These are phyloP conservation scores for Stichopus horrens DNA, from an alignment of 53 echinoderm and acorn worm genomes.

Conservation along the genomic window DNA sequence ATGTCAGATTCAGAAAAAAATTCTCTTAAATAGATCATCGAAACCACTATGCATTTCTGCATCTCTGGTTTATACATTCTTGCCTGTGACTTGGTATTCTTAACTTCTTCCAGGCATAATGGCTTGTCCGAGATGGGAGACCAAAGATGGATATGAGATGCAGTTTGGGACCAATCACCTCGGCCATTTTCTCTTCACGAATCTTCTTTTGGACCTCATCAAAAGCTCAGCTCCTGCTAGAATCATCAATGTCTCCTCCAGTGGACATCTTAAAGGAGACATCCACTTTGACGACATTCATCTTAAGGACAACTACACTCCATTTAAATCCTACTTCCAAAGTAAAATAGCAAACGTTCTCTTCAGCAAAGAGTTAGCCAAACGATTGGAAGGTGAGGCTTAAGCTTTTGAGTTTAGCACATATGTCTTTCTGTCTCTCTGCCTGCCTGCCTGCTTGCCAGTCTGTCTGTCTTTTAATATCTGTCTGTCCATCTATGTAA, in stretches of 20 bases:
- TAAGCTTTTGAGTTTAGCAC: too few species aligned
- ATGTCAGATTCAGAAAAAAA: too few species aligned
- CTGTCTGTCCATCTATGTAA: too few species aligned
- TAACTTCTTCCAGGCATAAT: slow-evolving; percentile 55
- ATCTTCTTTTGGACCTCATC: slow-evolving; percentile 78
- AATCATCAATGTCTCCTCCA: slow-evolving; percentile 59
- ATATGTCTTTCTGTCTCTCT: too few species aligned
- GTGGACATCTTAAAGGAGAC: slow-evolving; percentile 35
- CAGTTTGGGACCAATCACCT: slow-evolving; percentile 84
- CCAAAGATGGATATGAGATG: slow-evolving; percentile 91
- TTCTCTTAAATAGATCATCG: too few species aligned
- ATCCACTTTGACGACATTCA: slow-evolving; percentile 61
- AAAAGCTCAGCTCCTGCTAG: slow-evolving; percentile 72
- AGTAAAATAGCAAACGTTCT: slow-evolving; percentile 84
- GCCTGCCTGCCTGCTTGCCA: too few species aligned
- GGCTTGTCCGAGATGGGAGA: slow-evolving; percentile 63
- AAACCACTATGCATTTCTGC: too few species aligned
- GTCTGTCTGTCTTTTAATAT: too few species aligned
- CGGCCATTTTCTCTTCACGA: slow-evolving; percentile 86
- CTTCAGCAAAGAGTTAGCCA: slow-evolving; percentile 71
- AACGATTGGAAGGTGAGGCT: slow-evolving; percentile 57
- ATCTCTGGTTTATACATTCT: background rate
- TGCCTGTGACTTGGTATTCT: background rate
- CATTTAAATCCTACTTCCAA: slow-evolving; percentile 47
- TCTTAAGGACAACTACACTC: slow-evolving; percentile 25